phyloP scores from a whole-genome alignment of 2,113 vertebrate species.

The Struthidea cinerea region DNA sequence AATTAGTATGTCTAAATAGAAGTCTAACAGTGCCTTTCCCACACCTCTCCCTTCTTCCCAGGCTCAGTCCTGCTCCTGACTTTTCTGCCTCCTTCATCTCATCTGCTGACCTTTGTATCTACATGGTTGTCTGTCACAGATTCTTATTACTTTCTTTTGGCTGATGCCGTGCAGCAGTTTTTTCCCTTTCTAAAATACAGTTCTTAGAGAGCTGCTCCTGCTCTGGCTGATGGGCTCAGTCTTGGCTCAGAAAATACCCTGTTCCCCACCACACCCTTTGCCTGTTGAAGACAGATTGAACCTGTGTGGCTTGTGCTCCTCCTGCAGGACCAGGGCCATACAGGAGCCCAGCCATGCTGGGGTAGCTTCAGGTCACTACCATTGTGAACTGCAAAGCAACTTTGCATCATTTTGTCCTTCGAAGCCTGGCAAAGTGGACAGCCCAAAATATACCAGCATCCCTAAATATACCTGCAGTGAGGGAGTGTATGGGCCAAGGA shows the following conservation, averaged over 20 bases:
- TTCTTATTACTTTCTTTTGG: not conserved
- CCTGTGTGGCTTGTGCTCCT: fast-evolving
- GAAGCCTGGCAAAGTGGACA: not conserved
- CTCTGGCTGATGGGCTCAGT: not conserved
- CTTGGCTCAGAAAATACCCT: not conserved
- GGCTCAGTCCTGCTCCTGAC: not conserved
- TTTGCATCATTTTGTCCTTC: not conserved
- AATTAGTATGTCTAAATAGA: not conserved
- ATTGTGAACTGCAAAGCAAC: not conserved
- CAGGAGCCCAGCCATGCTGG: not conserved
- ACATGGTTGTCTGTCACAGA: not conserved
- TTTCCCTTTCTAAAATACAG: too few relatives aligned
- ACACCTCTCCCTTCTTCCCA: not conserved
- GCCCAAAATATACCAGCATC: not conserved
- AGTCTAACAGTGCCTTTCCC: not conserved
- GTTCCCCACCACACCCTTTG: fast-evolving
- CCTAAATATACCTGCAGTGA: not conserved
- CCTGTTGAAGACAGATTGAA: not conserved
- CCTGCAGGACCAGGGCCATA: not conserved
- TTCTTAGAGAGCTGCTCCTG: not conserved
- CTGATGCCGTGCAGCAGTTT: not conserved
- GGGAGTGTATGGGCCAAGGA: not conserved
- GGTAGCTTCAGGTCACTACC: not conserved
- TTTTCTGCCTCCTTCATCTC: not conserved
- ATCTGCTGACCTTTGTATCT: not conserved